A percentile compares a stretch with the other conserved stretches of the same genome.
These are phyloP conservation scores for Umimayanthus kanabou DNA, from an alignment of 92 coral and sea anemone species.

Conservation along the genomic window DNA sequence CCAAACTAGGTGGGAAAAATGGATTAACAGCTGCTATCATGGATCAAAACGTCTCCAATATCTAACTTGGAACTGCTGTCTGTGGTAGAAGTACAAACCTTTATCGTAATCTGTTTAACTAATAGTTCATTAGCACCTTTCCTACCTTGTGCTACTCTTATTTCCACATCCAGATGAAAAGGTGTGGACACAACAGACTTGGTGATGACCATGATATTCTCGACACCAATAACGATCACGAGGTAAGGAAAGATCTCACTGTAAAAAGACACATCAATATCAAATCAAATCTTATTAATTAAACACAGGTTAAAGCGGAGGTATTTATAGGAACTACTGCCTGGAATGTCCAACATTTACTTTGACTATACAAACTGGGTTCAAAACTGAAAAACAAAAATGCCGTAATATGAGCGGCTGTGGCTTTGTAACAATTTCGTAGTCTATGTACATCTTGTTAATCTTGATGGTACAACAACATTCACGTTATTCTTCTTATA, in stretches of 20 bases:
- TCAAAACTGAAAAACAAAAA: background rate
- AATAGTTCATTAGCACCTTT: background rate
- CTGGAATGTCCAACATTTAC: no score
- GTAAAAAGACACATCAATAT: background rate
- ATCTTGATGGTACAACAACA: background rate
- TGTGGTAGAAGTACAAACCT: background rate
- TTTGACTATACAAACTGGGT: background rate
- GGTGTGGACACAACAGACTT: slow-evolving; percentile 96
- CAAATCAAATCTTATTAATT: background rate
- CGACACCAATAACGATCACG: slow-evolving; percentile 95
- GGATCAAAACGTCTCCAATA: no score
- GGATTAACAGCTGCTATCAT: no score
- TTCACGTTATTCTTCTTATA: background rate
- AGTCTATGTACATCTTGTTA: background rate
- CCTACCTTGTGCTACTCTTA: slow-evolving; percentile 95
- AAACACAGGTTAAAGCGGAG: background rate
- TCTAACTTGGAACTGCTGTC: background rate
- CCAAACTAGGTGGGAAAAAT: no score
- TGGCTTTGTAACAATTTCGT: background rate
- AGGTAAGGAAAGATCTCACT: slow-evolving; percentile 97
- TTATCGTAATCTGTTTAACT: background rate
- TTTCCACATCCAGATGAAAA: slow-evolving; percentile 85
- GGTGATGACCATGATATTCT: slow-evolving; percentile 93
- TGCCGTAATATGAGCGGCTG: background rate
- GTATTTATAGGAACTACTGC: background rate